Evolutionary conservation across 2,797 vertebrate genomes (phyloP), one percentile per base, ranked within the genome.

Genomic region (Melanotaenia maccullochi): DNA sequence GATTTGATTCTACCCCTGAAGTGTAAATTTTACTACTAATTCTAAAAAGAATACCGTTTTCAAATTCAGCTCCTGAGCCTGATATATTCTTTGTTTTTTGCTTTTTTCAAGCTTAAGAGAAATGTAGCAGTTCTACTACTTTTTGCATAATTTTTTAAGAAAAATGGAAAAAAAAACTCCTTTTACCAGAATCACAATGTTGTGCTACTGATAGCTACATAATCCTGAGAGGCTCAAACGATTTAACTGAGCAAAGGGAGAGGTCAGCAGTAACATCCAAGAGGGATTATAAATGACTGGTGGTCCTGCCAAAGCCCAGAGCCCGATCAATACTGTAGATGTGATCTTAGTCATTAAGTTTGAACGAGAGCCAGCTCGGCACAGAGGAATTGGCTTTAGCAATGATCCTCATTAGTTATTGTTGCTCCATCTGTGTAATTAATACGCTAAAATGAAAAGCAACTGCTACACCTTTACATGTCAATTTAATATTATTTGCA

Each of bases 331-430:
- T 90, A 85, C 62, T 49, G 77, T 64, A 75, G 83, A 91, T 80
- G 85, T 87, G 85, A 89, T 88, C 80, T 84, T 82, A 38, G 80
- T 89, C 88, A 90, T 89, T 88, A 87, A 49, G 72, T 63, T 42
- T 82, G 84, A 87, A 72, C 20, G 55, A 84, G 63, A 87, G 79
- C 69, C 84, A 73, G 69, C 49, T 74, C 69, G 73, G 82, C 83
- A 74, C 65, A 65, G 72, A 85, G 49, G 60, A 72, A 85, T 55
- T 42, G 73, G 54, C 51, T 73, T 65, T 73, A 33, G 73, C 71
- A 75, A 64, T 42, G 61, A 70, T 76, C 62, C 65, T 73, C 79
- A 85, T 89, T 81, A 87, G 75, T 81, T 72, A 71, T 58, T 74
- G 84, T 87, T 82, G 74, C 83, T 86, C 67, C 57, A 58, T 71